Evolutionary conservation across 2,888 invertebrate species (phyloP).

Genomic region (Galerucella pusilla): DNA sequence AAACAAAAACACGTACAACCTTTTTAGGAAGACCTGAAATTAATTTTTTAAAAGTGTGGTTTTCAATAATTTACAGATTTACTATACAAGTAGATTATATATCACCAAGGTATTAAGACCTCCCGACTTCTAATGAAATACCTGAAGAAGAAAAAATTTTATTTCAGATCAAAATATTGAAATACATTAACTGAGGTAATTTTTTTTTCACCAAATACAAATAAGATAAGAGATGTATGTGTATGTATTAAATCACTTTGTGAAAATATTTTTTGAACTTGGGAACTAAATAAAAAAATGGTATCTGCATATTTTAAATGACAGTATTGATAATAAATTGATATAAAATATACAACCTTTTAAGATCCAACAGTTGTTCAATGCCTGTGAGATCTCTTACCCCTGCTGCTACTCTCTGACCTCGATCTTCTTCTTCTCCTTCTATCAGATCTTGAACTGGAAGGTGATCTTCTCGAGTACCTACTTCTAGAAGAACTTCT

Average conservation of each 20-base stretch:
- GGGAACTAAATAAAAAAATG: neutral
- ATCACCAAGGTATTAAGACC: conserved; percentile 25
- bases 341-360: conserved; percentile 48
- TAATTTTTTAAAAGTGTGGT: conserved; percentile 30
- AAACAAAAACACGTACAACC: conserved; percentile 20
- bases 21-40: conserved; percentile 41
- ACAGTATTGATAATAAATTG: conserved; percentile 12
- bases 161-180: neutral
- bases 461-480: conserved; percentile 39
- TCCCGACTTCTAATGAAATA: conserved; percentile 28
- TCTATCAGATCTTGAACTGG: conserved; percentile 42
- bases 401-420: conserved; percentile 51
- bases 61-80: conserved; percentile 29
- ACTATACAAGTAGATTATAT: conserved; percentile 29
- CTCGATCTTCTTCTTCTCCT: conserved; percentile 45
- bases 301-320: conserved; percentile 35
- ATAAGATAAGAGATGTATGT: too few species aligned
- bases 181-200: neutral
- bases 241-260: too few species aligned
- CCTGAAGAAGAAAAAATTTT: conserved; percentile 40
- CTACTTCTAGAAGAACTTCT: conserved; percentile 45
- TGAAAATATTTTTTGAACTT: too few species aligned
- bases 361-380: conserved; percentile 42
- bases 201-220: too few species aligned
- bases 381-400: conserved; percentile 55